phyloP scores from a whole-genome alignment of 2,888 invertebrate species.

The Melipona beecheii region DNA sequence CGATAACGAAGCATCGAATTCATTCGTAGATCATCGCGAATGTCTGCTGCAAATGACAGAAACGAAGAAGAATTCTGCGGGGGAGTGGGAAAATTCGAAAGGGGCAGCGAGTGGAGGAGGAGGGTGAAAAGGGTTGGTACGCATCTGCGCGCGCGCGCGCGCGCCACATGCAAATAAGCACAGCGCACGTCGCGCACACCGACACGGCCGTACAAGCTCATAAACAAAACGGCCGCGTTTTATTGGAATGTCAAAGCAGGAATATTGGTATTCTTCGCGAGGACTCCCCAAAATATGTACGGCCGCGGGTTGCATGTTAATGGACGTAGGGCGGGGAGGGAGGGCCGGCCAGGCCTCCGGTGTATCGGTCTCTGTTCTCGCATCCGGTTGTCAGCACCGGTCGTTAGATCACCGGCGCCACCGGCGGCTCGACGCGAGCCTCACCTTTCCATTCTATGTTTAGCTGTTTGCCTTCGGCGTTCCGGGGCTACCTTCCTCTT shows the following conservation, averaged over 20 bases:
- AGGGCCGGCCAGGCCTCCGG: slow-evolving; percentile 68
- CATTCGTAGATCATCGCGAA: not conserved
- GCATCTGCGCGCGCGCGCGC: slow-evolving; percentile 13
- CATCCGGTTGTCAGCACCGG: slow-evolving; percentile 82
- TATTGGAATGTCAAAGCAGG: slow-evolving; percentile 84
- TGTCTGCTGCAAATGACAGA: not conserved
- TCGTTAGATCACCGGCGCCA: slow-evolving; percentile 75
- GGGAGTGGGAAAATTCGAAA: not conserved
- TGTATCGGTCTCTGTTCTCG: slow-evolving; percentile 76
- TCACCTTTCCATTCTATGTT: slow-evolving; percentile 67
- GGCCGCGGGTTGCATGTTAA: slow-evolving; percentile 83
- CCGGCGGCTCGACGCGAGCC: slow-evolving; percentile 55
- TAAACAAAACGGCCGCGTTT: slow-evolving; percentile 84
- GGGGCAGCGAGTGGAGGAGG: no score
- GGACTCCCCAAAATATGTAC: slow-evolving; percentile 83
- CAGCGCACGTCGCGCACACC: slow-evolving; percentile 59
- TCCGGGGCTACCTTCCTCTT: not conserved
- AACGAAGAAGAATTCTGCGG: no score
- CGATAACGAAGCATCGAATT: not conserved
- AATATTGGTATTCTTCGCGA: slow-evolving; percentile 83
- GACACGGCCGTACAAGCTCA: slow-evolving; percentile 79
- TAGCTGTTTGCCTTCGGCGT: slow-evolving; percentile 14
- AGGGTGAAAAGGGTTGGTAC: not conserved
- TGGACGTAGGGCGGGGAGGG: slow-evolving; percentile 72
- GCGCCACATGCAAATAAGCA: slow-evolving; percentile 35